A percentile compares a stretch with the other conserved stretches of the same genome.
Evolutionary conservation across 1,140 invertebrate genomes (phyloP).

Genomic region (Tetranychus urticae): DNA sequence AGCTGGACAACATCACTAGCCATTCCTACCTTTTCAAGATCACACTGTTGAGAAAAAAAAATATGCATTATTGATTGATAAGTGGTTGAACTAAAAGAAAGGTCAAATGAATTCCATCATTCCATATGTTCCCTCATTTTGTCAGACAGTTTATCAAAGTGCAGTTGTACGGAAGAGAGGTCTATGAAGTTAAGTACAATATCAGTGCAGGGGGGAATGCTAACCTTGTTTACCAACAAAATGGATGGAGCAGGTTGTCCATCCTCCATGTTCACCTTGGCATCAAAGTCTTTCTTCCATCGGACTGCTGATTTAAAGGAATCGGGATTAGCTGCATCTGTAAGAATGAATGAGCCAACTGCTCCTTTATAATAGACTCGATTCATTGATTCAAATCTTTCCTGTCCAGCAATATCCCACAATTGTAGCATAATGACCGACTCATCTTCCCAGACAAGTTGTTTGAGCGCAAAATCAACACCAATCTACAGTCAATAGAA

Average conservation of each 20-base stretch:
- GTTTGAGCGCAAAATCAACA: conserved; percentile 94
- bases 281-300: conserved; percentile 10
- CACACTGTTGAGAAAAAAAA: conserved; percentile 36
- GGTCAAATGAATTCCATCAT: too few species aligned
- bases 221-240: conserved; percentile 23
- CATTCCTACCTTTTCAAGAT: conserved; percentile 80
- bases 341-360: conserved; percentile 94
- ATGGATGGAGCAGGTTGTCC: conserved; percentile 5
- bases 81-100: too few species aligned
- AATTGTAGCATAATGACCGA: conserved; percentile 81
- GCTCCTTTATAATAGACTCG: conserved; percentile 98
- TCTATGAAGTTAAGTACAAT: too few species aligned
- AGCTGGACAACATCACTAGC: conserved; percentile 57
- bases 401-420: conserved; percentile 67
- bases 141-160: background rate
- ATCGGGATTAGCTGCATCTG: conserved; percentile 70
- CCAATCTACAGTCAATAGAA: conserved; percentile 35
- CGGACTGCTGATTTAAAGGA: conserved; percentile 73
- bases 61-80: too few species aligned
- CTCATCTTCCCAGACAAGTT: conserved; percentile 88
- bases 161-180: too few species aligned
- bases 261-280: conserved; percentile 7
- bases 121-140: too few species aligned
- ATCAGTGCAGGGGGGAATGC: too few species aligned
- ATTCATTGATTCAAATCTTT: conserved; percentile 96